A percentile compares a stretch with the other conserved stretches of the same genome.
phyloP scores from a whole-genome alignment of 2,888 invertebrate species.

The Macrophya alboannulata region DNA sequence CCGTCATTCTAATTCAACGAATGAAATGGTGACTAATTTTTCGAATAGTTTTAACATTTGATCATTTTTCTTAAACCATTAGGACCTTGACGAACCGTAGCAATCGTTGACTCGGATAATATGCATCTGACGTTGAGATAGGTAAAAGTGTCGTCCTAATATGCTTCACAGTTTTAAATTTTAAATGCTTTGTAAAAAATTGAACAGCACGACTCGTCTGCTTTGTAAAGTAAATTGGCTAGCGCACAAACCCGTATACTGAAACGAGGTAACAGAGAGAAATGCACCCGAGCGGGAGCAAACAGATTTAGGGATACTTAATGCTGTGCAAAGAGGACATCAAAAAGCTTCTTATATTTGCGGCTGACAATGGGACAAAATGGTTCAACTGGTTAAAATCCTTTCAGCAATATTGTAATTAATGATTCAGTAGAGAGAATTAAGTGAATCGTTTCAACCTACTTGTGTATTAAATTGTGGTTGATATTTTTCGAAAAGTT shows the following conservation, averaged over 20 bases:
- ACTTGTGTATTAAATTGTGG: not conserved
- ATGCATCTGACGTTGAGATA: constrained; percentile 9
- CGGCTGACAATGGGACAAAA: not conserved
- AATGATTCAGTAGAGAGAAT: not conserved
- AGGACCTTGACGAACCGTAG: not conserved
- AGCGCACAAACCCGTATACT: constrained; percentile 15
- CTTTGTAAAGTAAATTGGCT: constrained; percentile 36
- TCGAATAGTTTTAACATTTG: not conserved
- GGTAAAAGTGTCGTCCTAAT: not conserved
- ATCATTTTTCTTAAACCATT: not conserved
- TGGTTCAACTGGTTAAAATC: not conserved
- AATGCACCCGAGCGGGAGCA: not conserved
- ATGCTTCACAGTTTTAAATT: not conserved
- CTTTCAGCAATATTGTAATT: not conserved
- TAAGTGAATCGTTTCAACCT: not conserved
- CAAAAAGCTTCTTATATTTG: not conserved
- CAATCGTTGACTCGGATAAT: not conserved
- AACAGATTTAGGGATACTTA: constrained; percentile 7
- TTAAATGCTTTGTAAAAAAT: constrained; percentile 5
- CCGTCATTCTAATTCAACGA: not conserved
- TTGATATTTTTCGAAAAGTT: not conserved
- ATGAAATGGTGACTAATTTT: not conserved
- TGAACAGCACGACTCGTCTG: constrained; percentile 8
- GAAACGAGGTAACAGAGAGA: constrained; percentile 10
- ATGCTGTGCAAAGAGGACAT: constrained; percentile 26